Evolutionary conservation across 1,140 invertebrate genomes (phyloP).

Genomic region (Triops longicaudatus): DNA sequence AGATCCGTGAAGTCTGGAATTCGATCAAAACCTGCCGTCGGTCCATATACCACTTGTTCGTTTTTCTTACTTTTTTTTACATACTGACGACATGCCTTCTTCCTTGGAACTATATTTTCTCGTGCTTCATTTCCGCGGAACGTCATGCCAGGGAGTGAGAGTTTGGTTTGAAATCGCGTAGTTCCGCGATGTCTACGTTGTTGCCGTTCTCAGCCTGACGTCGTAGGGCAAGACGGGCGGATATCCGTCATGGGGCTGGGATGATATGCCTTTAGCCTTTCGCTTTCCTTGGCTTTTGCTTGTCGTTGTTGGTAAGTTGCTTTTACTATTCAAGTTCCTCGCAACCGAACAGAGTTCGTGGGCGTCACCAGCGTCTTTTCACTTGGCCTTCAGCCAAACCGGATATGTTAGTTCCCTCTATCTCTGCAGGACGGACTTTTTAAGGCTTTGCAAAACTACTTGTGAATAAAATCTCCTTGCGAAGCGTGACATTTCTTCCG

Average conservation of each 20-base stretch:
- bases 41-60: not conserved
- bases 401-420: conserved; percentile 11
- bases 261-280: conserved; percentile 15
- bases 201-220: not conserved
- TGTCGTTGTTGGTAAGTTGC: conserved; percentile 1
- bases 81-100: not conserved
- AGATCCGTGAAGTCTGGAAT: not conserved
- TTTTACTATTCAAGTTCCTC: conserved; percentile 13
- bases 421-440: not conserved
- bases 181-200: conserved; percentile 4
- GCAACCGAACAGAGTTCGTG: not conserved
- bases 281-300: conserved; percentile 2
- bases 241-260: not conserved
- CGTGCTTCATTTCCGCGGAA: conserved; percentile 5
- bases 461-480: not conserved
- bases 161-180: not conserved
- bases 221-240: conserved; percentile 3
- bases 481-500: not conserved
- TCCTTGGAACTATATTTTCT: not conserved
- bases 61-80: not conserved
- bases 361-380: conserved; percentile 9
- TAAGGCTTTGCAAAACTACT: conserved; percentile 2
- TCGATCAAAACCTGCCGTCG: not conserved
- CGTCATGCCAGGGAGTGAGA: not conserved
- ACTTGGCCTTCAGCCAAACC: conserved; percentile 14